Conservation (phyloP, 1,140 invertebrate genomes). For the Drosophila hydei region DNA sequence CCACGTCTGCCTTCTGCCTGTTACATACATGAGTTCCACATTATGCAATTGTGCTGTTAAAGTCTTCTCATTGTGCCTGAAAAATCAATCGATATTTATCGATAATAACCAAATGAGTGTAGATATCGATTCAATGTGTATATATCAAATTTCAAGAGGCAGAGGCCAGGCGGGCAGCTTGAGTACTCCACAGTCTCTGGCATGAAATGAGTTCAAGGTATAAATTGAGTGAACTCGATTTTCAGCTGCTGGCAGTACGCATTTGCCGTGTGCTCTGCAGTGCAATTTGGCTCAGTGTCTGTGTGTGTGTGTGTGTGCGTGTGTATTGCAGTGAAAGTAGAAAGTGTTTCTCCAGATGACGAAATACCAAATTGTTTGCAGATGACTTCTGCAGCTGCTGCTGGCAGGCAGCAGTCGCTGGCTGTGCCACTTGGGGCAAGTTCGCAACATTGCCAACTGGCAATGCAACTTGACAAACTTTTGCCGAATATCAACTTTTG, state of each 20-base stretch:
- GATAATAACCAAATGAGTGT: no score
- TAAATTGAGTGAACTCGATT: conserved; percentile 11
- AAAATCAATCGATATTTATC: no score
- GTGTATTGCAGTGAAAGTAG: conserved; percentile 67
- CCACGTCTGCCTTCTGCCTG: no score
- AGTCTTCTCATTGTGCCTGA: no score
- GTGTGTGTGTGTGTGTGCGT: conserved; percentile 10
- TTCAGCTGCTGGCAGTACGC: conserved; percentile 8
- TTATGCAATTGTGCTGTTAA: no score
- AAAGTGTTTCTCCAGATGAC: conserved; percentile 62
- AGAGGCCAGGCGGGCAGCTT: no score
- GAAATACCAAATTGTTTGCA: conserved; percentile 37
- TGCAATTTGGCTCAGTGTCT: conserved; percentile 38
- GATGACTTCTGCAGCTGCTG: background rate
- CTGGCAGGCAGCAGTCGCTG: background rate
- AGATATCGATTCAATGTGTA: no score
- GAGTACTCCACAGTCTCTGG: no score
- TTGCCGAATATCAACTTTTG: background rate
- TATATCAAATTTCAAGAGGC: no score
- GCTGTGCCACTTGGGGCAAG: conserved; percentile 11
- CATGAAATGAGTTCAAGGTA: no score
- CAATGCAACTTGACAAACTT: background rate
- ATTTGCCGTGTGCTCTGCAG: conserved; percentile 33
- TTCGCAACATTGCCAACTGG: background rate
- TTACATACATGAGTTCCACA: no score